phyloP scores from a whole-genome alignment of 2,113 vertebrate species.

The Athene cunicularia region DNA sequence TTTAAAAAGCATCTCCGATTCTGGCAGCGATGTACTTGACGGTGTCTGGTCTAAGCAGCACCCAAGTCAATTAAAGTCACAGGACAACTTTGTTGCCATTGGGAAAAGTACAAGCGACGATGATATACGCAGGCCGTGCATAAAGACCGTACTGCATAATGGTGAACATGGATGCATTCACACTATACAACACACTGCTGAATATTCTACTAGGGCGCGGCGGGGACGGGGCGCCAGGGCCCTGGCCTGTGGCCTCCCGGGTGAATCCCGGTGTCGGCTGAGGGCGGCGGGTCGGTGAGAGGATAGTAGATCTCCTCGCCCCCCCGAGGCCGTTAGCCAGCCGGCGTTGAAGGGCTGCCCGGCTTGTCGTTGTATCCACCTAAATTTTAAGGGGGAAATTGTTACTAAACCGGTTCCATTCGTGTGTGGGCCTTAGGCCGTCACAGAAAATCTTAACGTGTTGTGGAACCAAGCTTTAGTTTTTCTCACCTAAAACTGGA shows the following conservation, averaged over 20 bases:
- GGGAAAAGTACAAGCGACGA: neutral
- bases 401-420: too few relatives aligned
- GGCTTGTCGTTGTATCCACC: rapidly evolving
- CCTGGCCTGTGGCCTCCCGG: rapidly evolving
- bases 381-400: rapidly evolving
- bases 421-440: rapidly evolving
- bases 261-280: rapidly evolving
- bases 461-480: rapidly evolving
- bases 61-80: neutral
- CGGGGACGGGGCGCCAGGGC: too few relatives aligned
- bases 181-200: neutral
- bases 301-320: rapidly evolving
- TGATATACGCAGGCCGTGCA: neutral
- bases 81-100: neutral
- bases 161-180: neutral
- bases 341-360: neutral
- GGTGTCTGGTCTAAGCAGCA: neutral
- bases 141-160: neutral
- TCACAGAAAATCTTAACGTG: rapidly evolving
- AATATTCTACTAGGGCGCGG: neutral
- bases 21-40: neutral
- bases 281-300: too few relatives aligned
- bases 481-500: neutral
- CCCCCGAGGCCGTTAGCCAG: neutral
- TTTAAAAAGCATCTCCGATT: neutral